phyloP scores from a whole-genome alignment of 2,113 vertebrate genomes.

The Oostethus manadensis region DNA sequence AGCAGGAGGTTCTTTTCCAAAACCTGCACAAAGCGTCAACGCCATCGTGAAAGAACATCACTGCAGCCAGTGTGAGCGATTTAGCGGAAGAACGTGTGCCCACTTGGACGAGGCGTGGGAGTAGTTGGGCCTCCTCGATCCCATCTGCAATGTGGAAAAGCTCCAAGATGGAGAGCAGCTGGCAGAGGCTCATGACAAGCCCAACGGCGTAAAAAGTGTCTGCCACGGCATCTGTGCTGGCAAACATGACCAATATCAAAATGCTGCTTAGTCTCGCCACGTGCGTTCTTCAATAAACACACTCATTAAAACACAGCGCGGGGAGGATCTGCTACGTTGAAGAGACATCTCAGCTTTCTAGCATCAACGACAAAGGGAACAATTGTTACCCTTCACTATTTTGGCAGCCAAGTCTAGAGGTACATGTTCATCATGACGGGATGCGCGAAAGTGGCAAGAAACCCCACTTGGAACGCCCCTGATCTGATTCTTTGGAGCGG shows the following conservation, averaged over 20 bases:
- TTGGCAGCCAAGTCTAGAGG: no score
- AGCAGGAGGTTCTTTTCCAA: constrained; percentile 83
- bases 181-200: constrained; percentile 85
- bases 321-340: no score
- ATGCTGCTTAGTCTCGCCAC: no score
- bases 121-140: constrained; percentile 76
- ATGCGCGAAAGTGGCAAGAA: no score
- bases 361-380: no score
- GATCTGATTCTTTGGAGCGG: constrained; percentile 23
- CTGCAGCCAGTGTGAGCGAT: no score
- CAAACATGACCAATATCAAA: no score
- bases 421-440: no score
- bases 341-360: no score
- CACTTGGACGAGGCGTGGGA: constrained; percentile 85
- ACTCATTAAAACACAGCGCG: no score
- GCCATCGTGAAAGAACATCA: neutral
- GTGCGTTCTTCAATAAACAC: neutral
- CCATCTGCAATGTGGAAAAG: constrained; percentile 82
- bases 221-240: constrained; percentile 62
- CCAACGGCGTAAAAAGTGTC: constrained; percentile 91
- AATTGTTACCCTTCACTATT: no score
- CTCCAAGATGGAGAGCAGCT: constrained; percentile 82
- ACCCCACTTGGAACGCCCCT: neutral
- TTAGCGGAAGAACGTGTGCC: constrained; percentile 4
- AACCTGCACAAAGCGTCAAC: constrained; percentile 68